Base-by-base conservation (phyloP, 1,140 invertebrate species). In the Portunus trituberculatus region DNA sequence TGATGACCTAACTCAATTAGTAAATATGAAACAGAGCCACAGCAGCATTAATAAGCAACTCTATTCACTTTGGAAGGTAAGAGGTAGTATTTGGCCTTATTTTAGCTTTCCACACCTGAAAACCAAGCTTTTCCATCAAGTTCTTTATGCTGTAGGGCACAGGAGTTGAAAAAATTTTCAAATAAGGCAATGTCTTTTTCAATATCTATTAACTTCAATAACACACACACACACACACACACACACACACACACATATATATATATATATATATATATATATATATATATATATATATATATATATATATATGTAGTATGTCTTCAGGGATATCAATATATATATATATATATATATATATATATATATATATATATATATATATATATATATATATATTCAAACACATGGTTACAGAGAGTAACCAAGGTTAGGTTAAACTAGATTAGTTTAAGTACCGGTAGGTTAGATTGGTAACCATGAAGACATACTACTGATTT, bases 221-320 rank as follows among this genome's bases (percentile, higher is more conserved):
- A n/a, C n/a, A n/a, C n/a, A n/a, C 12, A 87, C 31, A 87, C 16
- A 25, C 12, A 12, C 31, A 31, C 28, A 28, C 0, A 88, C 0
- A 25, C 28, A 88, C 28, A 88, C 14, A 25, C 32, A 88, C 7
- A 88, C 3, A 88, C 7, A 0, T 88, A 88, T 6, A 8, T 4
- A 88, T 88, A 88, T 0, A 88, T 28, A 88, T 88, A 88, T 28
- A 88, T 12, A 6, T 76, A 76, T 76, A 76, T 76, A 76, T 76
- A 76, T 76, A 76, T 76, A 76, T 76, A 76, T 76, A 76, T 76
- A 76, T 76, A 76, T 76, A 76, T 76, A 76, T 76, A 76, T 76
- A 76, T 76, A 76, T 76, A 76, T 76, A 76, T 76, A 76, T 76
- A 76, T 76, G 25, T 76, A 76, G 32, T 29, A 28, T 1, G 32